Conservation (phyloP, 2,888 invertebrate species). For the Rhogogaster chlorosoma region DNA sequence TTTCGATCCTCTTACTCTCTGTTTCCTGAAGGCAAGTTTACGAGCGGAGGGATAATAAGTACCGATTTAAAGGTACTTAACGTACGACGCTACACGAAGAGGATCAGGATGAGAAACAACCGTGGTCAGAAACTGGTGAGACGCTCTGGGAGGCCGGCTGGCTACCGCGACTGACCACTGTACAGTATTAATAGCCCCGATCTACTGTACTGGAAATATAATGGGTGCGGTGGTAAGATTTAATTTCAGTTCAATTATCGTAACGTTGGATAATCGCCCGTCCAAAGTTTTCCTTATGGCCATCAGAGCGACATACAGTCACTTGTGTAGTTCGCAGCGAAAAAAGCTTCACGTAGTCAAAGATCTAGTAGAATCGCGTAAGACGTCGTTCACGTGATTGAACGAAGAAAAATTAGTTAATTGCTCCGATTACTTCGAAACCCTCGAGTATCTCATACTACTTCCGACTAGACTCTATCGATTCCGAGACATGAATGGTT, state of each 20-base stretch:
- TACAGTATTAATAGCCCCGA: conserved; percentile 46
- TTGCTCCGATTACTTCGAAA: conserved; percentile 27
- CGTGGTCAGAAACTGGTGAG: conserved; percentile 45
- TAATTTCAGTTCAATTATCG: conserved; percentile 75
- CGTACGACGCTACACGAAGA: conserved; percentile 46
- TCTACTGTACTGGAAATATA: conserved; percentile 25
- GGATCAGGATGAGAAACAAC: conserved; percentile 44
- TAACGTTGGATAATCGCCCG: conserved; percentile 66
- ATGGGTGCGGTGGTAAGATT: conserved; percentile 62
- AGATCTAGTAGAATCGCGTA: neutral
- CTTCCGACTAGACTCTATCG: conserved; percentile 24
- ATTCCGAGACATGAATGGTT: conserved; percentile 34
- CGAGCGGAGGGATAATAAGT: conserved; percentile 46
- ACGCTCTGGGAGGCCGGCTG: conserved; percentile 47
- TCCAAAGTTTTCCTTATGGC: neutral
- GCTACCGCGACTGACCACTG: conserved; percentile 44
- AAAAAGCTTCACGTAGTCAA: neutral
- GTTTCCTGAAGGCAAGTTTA: conserved; percentile 43
- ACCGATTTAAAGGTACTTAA: conserved; percentile 50
- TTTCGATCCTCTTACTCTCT: conserved; percentile 12
- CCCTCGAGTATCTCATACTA: neutral
- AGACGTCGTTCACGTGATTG: neutral
- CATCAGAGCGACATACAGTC: neutral
- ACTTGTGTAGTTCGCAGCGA: neutral
- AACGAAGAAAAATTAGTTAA: neutral